Evolutionary conservation across 2,888 invertebrate genomes (phyloP), one percentile per base, ranked within the genome.

Genomic region (Cyclophora albipunctata): DNA sequence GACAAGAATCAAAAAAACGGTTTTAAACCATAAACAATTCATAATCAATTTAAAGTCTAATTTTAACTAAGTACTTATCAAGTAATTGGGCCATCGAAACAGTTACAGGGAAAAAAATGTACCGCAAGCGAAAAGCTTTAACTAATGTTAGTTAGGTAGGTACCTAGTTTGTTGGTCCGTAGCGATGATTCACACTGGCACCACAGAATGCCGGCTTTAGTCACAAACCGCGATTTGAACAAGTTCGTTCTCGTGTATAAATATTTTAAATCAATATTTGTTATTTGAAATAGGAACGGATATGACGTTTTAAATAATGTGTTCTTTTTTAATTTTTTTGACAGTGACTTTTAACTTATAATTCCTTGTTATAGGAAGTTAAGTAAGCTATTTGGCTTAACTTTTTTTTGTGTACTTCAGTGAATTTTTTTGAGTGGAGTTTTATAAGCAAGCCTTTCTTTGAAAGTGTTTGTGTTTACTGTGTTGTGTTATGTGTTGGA

Each of bases 61-160:
- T 20, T 20, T 43, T 40, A 5, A 3, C 34, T 6, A 37, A 5
- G 37, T 20, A 37, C 4, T 37, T 37, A 37, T 4, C 37, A 37
- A 61, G 60, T 73, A 79, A 81, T 81, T 80, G 73, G 71, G 69
- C 53, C 65, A 66, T 50, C 71, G 59, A 65, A 73, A 84, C 86
- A 72, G 86, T 86, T 81, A 81, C 55, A 52, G 56, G 62, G 60
- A 65, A 71, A 77, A 67, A 73, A 78, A 79, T 43, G 78, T 81
- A 84, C 84, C 84, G 83, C 80, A 83, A 83, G 72, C 72, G 20
- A 74, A 73, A 82, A 76, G 73, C 71, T 75, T 71, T 69, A 76
- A 83, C 72, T 72, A 72, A 5, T 37, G 37, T 4, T 37, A 37
- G 37, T 4, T 37, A 37, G 5, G 4, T 37, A 37, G 5, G 37